These are phyloP conservation scores for Adelges cooleyi DNA, from an alignment of 1,140 invertebrate species.

Conservation along the genomic window DNA sequence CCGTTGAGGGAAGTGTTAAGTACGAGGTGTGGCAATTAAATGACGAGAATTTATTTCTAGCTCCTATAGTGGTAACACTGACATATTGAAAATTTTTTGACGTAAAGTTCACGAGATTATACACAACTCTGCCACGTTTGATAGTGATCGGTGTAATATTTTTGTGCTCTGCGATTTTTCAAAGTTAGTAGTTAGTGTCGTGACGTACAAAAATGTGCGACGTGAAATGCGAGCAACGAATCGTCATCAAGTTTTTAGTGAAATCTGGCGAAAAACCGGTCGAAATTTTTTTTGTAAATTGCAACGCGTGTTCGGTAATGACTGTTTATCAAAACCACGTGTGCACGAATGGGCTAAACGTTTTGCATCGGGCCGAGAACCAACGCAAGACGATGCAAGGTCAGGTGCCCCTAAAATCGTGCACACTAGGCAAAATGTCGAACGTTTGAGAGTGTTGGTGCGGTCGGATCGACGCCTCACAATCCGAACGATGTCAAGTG, in stretches of 20 bases:
- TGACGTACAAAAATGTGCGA: not conserved
- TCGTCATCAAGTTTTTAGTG: conserved; percentile 3
- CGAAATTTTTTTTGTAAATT: conserved; percentile 18
- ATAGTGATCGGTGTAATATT: conserved; percentile 2
- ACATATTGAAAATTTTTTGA: not conserved
- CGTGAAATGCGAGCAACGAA: not conserved
- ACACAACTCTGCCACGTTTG: not conserved
- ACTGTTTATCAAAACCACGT: conserved; percentile 4
- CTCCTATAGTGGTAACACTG: not conserved
- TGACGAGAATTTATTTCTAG: not conserved
- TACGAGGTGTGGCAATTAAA: conserved; percentile 1
- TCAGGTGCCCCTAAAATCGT: conserved; percentile 1
- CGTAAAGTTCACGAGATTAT: not conserved
- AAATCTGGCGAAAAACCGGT: too few species aligned
- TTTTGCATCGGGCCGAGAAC: conserved; percentile 26
- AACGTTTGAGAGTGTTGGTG: not conserved
- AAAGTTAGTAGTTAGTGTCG: not conserved
- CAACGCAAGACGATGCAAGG: conserved; percentile 22
- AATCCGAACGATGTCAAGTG: not conserved
- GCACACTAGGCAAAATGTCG: not conserved
- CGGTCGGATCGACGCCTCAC: not conserved
- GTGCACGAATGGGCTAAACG: conserved; percentile 21
- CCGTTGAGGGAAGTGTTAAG: too few species aligned
- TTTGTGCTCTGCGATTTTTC: not conserved
- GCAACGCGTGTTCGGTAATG: not conserved